A percentile compares a stretch with the other conserved stretches of the same genome.
Conservation (phyloP, 2,113 vertebrate genomes). For the Rousettus leschenaultii region DNA sequence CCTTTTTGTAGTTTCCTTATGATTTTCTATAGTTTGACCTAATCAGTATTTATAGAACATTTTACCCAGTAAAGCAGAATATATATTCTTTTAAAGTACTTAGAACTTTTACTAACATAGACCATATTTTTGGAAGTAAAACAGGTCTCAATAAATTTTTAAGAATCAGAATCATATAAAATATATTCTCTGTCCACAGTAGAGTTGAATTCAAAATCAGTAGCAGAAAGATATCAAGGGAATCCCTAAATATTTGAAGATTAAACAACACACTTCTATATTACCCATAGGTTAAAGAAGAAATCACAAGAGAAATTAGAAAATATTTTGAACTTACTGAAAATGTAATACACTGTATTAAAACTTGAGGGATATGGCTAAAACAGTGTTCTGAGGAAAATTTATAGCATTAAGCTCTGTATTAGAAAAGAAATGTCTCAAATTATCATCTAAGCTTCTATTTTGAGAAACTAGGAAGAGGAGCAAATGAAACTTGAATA, state of each 20-base stretch:
- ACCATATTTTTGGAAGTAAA: neutral
- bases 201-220: neutral
- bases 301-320: neutral
- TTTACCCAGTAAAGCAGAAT: neutral
- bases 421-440: neutral
- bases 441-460: neutral
- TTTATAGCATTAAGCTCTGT: neutral
- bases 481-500: neutral
- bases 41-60: neutral
- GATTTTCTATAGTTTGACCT: neutral
- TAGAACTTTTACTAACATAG: neutral
- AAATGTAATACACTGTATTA: neutral
- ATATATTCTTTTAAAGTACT: neutral
- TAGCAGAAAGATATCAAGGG: neutral
- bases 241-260: neutral
- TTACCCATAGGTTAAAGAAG: neutral
- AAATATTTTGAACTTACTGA: constrained; percentile 13
- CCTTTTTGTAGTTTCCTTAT: neutral
- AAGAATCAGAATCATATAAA: neutral
- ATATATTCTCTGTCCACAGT: neutral
- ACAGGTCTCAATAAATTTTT: neutral
- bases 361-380: neutral
- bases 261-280: neutral
- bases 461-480: neutral
- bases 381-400: neutral